Evolutionary conservation across 2,797 vertebrate genomes (phyloP).

Genomic region (Podarcis siculus): DNA sequence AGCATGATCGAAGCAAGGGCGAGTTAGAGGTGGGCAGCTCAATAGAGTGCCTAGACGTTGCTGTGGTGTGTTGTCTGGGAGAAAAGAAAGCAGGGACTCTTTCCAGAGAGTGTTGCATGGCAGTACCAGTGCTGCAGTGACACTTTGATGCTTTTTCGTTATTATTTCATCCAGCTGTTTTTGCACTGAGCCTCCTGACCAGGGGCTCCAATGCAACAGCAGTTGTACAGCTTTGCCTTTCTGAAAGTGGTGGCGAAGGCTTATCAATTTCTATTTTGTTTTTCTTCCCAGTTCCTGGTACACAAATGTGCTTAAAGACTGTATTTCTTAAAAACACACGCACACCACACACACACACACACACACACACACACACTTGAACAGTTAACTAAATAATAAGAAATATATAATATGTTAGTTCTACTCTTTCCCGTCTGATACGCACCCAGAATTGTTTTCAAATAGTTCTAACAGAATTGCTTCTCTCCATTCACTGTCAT

Average conservation of each 20-base stretch:
- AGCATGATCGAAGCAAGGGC: no score
- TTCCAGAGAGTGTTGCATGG: not conserved
- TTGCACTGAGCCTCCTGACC: not conserved
- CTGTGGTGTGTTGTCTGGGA: not conserved
- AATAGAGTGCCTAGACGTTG: not conserved
- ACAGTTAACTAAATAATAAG: constrained; percentile 23
- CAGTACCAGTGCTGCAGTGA: not conserved
- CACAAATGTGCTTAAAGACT: constrained; percentile 30
- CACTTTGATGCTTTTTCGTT: not conserved
- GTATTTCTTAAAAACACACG: not conserved
- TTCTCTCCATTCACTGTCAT: constrained; percentile 17
- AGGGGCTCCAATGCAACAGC: not conserved
- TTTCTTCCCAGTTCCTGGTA: constrained; percentile 3
- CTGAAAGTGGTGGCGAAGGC: not conserved
- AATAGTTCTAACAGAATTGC: constrained; percentile 43
- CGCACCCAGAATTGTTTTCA: constrained; percentile 50
- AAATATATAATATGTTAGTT: constrained; percentile 1
- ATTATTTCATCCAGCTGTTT: not conserved
- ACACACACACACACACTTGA: not conserved
- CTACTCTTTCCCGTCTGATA: constrained; percentile 40
- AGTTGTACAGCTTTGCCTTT: not conserved
- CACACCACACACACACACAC: no score
- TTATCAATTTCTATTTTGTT: not conserved
- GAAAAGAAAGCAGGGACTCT: no score
- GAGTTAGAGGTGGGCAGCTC: not conserved